Base-by-base conservation (phyloP, 2,888 invertebrate species). In the Sphaerophoria taeniata region DNA sequence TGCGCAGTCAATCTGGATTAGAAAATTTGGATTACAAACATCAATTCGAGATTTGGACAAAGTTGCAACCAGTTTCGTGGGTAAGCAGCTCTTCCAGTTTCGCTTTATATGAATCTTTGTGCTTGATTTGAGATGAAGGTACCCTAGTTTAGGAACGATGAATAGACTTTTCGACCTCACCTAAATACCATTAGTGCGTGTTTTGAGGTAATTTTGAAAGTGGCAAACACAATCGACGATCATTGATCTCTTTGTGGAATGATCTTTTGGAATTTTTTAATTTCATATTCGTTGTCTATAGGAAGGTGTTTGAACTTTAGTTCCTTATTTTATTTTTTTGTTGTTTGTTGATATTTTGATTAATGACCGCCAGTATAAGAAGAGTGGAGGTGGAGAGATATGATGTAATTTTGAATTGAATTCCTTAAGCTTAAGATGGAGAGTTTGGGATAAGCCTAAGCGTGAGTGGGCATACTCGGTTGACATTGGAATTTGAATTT, bases 1-100 rank as follows among this genome's bases (percentile, higher is more conserved):
- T 24, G 12, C 39, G 61, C 56, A 76, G 63, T 73, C 63, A 75
- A 83, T 71, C 79, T 85, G 85, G 79, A 80, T 80, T 84, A 34
- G 33, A 49, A 74, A 55, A 72, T 49, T 82, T 82, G 82, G 82
- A 82, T 82, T 72, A 73, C n/a, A 45, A 60, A 43, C 6, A 58
- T 12, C 34, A 39, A 56, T 7, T 6, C 24, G n/a, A 65, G 24
- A 72, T 76, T 55, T 65, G 24, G 24, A 24, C 60, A 47, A 39
- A 53, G 39, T 39, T 67, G 67, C 76, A 65, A 73, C 72, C 5
- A 65, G 51, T 70, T 78, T 80, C 49, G 51, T 7, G 55, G 47
- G 83, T 83, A 78, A 83, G 83, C 78, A 78, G 56, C 45, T 51
- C 36, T n/a, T 39, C 61, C 6, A 33, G 5, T 33, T 31, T 45